A percentile compares a stretch with the other conserved stretches of the same genome.
Conservation (phyloP, 2,888 invertebrate genomes). For the Epirrita christyi region DNA sequence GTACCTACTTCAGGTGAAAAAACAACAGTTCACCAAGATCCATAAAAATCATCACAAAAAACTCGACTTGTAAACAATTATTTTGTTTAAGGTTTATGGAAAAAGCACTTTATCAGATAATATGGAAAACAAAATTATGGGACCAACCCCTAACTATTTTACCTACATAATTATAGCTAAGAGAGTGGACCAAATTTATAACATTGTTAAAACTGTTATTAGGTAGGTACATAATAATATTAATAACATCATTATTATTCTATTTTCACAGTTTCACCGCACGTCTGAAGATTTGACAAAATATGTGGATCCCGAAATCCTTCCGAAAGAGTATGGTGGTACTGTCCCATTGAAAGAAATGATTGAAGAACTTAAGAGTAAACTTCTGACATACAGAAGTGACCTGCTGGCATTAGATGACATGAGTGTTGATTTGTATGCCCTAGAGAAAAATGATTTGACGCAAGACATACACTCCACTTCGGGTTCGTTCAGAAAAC, state of each 20-base stretch:
- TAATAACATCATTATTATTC: slow-evolving; percentile 10
- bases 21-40: too few relatives aligned
- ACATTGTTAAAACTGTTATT: too few relatives aligned
- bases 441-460: slow-evolving; percentile 84
- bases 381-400: slow-evolving; percentile 86
- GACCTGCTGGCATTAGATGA: slow-evolving; percentile 89
- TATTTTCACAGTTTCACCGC: slow-evolving; percentile 87
- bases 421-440: slow-evolving; percentile 89
- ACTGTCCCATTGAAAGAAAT: slow-evolving; percentile 91
- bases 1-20: too few relatives aligned
- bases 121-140: too few relatives aligned
- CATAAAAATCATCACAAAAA: too few relatives aligned
- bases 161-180: too few relatives aligned
- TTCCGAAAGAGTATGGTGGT: slow-evolving; percentile 96
- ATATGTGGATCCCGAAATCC: slow-evolving; percentile 88
- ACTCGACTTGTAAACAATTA: too few relatives aligned
- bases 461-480: slow-evolving; percentile 90
- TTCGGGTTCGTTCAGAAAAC: slow-evolving; percentile 93
- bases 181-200: too few relatives aligned
- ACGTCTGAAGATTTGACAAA: slow-evolving; percentile 89
- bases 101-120: too few relatives aligned
- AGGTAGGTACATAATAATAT: neutral
- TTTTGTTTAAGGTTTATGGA: too few relatives aligned
- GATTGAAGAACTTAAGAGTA: slow-evolving; percentile 90
- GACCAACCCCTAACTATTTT: too few relatives aligned